phyloP scores from a whole-genome alignment of 2,797 vertebrate species.

The Champsocephalus esox region DNA sequence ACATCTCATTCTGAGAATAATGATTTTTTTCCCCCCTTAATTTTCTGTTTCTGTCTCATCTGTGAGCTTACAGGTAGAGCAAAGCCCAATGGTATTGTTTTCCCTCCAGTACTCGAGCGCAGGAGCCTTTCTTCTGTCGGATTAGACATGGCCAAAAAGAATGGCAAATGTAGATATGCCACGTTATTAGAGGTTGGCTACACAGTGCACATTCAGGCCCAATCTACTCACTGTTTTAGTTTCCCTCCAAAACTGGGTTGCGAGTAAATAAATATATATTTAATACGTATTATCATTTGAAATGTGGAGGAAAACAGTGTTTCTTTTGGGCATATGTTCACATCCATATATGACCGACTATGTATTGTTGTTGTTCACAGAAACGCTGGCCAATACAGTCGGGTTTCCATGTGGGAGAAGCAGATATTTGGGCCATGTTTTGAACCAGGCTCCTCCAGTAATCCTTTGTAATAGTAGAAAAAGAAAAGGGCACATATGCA shows the following conservation, averaged over 20 bases:
- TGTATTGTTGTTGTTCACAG: constrained; percentile 53
- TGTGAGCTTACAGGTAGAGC: constrained; percentile 86
- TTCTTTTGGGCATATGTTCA: constrained; percentile 46
- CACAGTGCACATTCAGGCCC: constrained; percentile 52
- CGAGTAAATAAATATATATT: constrained; percentile 64
- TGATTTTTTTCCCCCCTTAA: constrained; percentile 85
- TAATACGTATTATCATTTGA: constrained; percentile 56
- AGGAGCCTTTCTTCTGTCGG: constrained; percentile 84
- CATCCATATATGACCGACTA: constrained; percentile 42
- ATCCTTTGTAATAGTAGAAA: not conserved
- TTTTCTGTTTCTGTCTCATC: constrained; percentile 86
- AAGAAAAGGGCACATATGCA: not conserved
- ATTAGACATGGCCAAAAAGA: constrained; percentile 84
- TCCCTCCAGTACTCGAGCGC: constrained; percentile 77
- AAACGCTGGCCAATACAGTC: constrained; percentile 27
- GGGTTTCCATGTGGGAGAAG: constrained; percentile 15
- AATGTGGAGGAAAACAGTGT: constrained; percentile 42
- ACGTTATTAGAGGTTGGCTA: constrained; percentile 72
- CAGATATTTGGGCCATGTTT: constrained; percentile 1
- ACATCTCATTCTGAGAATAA: constrained; percentile 99
- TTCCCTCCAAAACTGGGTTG: constrained; percentile 28
- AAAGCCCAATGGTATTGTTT: constrained; percentile 88
- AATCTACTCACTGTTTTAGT: constrained; percentile 49
- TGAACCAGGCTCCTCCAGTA: not conserved
- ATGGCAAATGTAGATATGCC: constrained; percentile 83